Evolutionary conservation across 2,888 invertebrate species (phyloP).

Genomic region (Ochropacha duplaris): DNA sequence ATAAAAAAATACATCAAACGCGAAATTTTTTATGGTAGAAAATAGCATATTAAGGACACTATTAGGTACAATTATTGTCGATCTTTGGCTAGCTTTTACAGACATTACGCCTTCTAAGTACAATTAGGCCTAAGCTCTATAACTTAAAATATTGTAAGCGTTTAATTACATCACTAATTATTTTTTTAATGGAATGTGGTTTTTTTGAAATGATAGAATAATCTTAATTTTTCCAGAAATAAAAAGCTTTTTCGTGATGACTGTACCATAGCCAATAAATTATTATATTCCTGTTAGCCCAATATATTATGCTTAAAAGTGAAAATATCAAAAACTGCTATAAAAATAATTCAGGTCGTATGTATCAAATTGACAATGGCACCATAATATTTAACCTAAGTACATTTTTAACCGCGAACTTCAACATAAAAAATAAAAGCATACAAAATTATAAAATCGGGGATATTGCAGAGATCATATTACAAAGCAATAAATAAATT

Average conservation of each 20-base stretch:
- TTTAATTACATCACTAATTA: neutral
- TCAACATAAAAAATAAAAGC: neutral
- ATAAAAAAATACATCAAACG: neutral
- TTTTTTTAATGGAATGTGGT: neutral
- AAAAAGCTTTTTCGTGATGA: neutral
- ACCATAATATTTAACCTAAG: constrained; percentile 5
- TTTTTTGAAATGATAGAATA: too few species aligned
- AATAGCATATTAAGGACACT: constrained; percentile 51
- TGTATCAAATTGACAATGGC: constrained; percentile 7
- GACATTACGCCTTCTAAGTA: neutral
- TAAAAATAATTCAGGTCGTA: neutral
- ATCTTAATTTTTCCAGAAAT: too few species aligned
- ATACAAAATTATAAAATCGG: constrained; percentile 3
- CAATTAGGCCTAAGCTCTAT: constrained; percentile 1
- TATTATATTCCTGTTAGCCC: neutral
- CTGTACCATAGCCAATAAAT: neutral
- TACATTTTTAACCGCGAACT: constrained; percentile 2
- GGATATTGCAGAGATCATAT: constrained; percentile 4
- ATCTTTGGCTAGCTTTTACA: neutral
- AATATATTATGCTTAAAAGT: neutral
- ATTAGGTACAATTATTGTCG: neutral
- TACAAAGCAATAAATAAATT: neutral
- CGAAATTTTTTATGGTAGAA: neutral
- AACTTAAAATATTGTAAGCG: neutral
- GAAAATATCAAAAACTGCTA: neutral